A percentile compares a stretch with the other conserved stretches of the same genome.
Evolutionary conservation across 1,140 invertebrate species (phyloP).

Genomic region (Dinothrombium tinctorium): DNA sequence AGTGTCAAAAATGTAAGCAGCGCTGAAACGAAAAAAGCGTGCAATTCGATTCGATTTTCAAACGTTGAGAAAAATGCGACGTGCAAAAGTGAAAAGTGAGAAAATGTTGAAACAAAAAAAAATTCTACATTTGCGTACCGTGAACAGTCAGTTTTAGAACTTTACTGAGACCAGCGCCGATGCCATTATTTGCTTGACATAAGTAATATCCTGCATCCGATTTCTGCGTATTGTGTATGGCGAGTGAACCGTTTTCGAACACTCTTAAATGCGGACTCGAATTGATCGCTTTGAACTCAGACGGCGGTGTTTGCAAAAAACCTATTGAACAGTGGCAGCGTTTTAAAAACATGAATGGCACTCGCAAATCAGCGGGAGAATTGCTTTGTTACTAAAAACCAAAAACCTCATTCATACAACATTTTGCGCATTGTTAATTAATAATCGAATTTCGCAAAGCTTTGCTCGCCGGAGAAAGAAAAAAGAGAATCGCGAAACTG

Average conservation of each 20-base stretch:
- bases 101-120: background rate
- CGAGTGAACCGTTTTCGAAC: slow-evolving; percentile 27
- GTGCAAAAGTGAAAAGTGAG: background rate
- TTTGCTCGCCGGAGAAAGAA: too few species aligned
- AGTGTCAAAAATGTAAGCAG: too few species aligned
- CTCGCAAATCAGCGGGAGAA: too few species aligned
- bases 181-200: slow-evolving; percentile 78
- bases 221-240: slow-evolving; percentile 22
- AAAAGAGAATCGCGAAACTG: background rate
- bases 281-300: slow-evolving; percentile 16
- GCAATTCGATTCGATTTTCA: background rate
- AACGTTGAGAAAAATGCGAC: background rate
- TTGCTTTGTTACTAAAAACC: too few species aligned
- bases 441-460: too few species aligned
- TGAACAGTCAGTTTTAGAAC: slow-evolving; percentile 28
- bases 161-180: slow-evolving; percentile 59
- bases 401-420: too few species aligned
- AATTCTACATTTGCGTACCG: slow-evolving; percentile 20
- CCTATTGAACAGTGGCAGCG: background rate
- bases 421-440: too few species aligned
- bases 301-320: slow-evolving; percentile 10
- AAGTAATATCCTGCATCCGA: slow-evolving; percentile 33
- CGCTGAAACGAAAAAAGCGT: background rate
- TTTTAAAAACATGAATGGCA: too few species aligned
- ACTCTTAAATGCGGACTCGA: slow-evolving; percentile 17